Evolutionary conservation across 2,797 vertebrate species (phyloP).

Genomic region (Xenops minutus): DNA sequence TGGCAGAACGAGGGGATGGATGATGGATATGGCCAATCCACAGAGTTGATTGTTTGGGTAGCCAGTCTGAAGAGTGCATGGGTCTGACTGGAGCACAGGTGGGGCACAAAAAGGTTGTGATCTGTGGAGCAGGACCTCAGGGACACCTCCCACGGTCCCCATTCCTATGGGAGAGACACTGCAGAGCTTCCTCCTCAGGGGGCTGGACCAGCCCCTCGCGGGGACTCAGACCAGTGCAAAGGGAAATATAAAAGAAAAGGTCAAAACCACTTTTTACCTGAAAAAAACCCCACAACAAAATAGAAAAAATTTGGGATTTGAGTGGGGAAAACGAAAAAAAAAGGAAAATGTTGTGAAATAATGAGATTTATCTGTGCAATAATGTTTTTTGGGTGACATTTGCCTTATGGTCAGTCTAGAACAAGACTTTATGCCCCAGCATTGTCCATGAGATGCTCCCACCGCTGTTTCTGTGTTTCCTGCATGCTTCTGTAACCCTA

Average conservation of each 20-base stretch:
- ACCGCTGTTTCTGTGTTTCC: not conserved
- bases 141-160: not conserved
- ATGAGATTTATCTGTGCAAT: not conserved
- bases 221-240: not conserved
- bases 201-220: not conserved
- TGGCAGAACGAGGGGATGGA: rapidly evolving
- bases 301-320: not conserved
- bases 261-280: not conserved
- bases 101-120: not conserved
- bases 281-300: not conserved
- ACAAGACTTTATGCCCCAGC: not conserved
- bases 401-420: not conserved
- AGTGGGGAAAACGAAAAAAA: not conserved
- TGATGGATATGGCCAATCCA: not conserved
- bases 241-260: not conserved
- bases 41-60: not conserved
- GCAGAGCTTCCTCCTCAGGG: not conserved
- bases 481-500: not conserved
- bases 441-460: not conserved
- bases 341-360: not conserved
- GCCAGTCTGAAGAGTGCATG: not conserved
- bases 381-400: not conserved
- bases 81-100: too few species aligned
- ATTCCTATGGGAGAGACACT: not conserved
- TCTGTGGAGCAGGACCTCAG: not conserved